Conservation (phyloP, 2,113 vertebrate genomes). For the Trichechus manatus region DNA sequence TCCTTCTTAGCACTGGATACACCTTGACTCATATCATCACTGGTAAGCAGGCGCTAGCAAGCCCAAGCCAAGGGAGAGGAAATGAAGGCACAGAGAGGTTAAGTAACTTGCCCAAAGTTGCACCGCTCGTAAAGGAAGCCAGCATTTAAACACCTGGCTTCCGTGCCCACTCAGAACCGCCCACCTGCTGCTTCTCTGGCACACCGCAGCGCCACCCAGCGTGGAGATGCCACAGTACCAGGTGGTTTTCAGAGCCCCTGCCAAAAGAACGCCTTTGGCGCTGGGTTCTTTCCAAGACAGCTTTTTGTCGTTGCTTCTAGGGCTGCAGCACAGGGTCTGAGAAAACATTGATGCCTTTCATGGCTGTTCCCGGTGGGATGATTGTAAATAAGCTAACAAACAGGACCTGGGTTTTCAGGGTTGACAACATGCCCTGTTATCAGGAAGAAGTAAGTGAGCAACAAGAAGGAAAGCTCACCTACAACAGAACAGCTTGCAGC, state of each 20-base stretch:
- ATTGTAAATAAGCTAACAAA: neutral
- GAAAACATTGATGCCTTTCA: neutral
- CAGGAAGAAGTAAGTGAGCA: neutral
- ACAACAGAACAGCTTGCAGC: neutral
- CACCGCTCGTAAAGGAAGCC: neutral
- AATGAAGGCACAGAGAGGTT: neutral
- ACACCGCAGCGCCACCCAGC: too few species aligned
- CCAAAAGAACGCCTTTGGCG: neutral
- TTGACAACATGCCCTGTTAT: neutral
- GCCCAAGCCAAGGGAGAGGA: too few species aligned
- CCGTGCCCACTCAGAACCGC: neutral
- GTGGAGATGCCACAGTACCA: neutral
- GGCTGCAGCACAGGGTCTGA: too few species aligned
- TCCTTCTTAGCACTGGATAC: neutral
- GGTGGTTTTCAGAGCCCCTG: neutral
- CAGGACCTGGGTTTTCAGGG: neutral
- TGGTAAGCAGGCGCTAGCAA: neutral
- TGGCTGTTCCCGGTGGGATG: neutral
- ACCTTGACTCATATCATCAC: neutral
- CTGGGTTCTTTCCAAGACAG: neutral
- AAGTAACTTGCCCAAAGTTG: too few species aligned
- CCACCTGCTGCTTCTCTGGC: neutral
- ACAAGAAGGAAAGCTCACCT: neutral
- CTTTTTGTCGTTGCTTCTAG: neutral
- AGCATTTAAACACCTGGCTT: fast-evolving